Conservation (phyloP, 2,888 invertebrate species). For the Drosophila mimica region DNA sequence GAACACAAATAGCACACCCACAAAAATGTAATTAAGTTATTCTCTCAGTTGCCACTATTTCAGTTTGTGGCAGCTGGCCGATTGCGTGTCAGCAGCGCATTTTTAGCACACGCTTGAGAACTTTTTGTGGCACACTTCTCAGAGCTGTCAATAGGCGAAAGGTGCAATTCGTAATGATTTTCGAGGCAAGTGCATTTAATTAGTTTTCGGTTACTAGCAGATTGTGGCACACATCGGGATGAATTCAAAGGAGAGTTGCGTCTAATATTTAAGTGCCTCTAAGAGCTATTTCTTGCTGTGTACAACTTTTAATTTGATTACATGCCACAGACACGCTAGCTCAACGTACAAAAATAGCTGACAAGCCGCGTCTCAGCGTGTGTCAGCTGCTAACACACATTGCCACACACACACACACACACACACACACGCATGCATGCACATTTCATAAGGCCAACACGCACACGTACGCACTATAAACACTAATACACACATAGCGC, state of each 20-base stretch:
- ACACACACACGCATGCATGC: conserved; percentile 24
- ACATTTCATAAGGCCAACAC: conserved; percentile 51
- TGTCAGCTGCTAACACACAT: conserved; percentile 57
- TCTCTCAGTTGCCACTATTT: conserved; percentile 58
- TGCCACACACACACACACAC: conserved; percentile 12
- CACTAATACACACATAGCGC: conserved; percentile 57
- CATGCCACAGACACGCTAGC: conserved; percentile 67
- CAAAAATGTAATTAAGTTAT: conserved; percentile 79
- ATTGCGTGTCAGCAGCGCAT: conserved; percentile 73
- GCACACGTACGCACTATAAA: conserved; percentile 64
- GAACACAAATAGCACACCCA: conserved; percentile 26
- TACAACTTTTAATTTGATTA: conserved; percentile 78
- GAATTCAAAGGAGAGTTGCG: not conserved
- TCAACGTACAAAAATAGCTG: conserved; percentile 49
- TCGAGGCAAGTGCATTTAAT: conserved; percentile 36
- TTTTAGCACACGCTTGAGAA: conserved; percentile 1
- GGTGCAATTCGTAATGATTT: conserved; percentile 36
- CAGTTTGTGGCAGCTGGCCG: conserved; percentile 69
- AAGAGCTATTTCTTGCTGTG: conserved; percentile 72
- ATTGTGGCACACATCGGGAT: not conserved
- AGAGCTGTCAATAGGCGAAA: conserved; percentile 27
- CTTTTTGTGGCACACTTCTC: conserved; percentile 18
- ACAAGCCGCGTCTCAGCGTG: conserved; percentile 49
- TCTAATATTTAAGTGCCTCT: conserved; percentile 55
- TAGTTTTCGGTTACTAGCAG: conserved; percentile 25